Evolutionary conservation across 1,140 invertebrate genomes (phyloP), one percentile per base, ranked within the genome.

Genomic region (Steinernema khuongi): DNA sequence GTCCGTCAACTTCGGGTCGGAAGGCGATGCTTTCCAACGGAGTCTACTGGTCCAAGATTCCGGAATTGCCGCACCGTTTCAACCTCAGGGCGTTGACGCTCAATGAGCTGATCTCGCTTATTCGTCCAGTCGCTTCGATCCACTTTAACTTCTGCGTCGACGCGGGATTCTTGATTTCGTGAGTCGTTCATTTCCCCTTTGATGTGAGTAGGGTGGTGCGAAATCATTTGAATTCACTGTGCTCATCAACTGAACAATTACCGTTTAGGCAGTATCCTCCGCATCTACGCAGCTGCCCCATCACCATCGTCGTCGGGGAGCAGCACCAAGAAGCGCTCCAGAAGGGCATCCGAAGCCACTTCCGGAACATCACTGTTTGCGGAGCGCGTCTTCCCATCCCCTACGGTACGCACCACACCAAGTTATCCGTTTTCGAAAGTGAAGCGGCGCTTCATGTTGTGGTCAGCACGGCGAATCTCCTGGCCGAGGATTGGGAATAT

Each of bases 121-220:
- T 60, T 22, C 14, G 26, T 2, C 50, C 50, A 22, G 50, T 60
- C 50, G 50, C 50, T 17, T 60, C 50, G 26, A 60, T 60, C 19
- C 50, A 60, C 19, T 60, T 60, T 22, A 60, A 60, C 19, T 60
- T 60, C 50, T 7, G 7, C 19, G 50, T 60, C 14, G 50, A 60
- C 22, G 50, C 50, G 11, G 50, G 50, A 60, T 60, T n/a, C 50
- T 60, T 60, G 50, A 60, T 60, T 22, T 14, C 50, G 50, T 60
- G 26, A 22, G 22, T 60, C 50, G 14, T 60, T 17, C 50, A n/a
- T 60, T 22, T 60, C 11, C 50, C 7, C 22, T 60, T 7, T 4
- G 19, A 60, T 60, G 7, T 41, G 36, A n/a, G n/a, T n/a, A n/a
- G n/a, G n/a, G n/a, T n/a, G n/a, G n/a, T n/a, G n/a, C n/a, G n/a